A percentile compares a stretch with the other conserved stretches of the same genome.
These are phyloP conservation scores for Otus sunia DNA, from an alignment of 2,113 vertebrate genomes.

Conservation along the genomic window DNA sequence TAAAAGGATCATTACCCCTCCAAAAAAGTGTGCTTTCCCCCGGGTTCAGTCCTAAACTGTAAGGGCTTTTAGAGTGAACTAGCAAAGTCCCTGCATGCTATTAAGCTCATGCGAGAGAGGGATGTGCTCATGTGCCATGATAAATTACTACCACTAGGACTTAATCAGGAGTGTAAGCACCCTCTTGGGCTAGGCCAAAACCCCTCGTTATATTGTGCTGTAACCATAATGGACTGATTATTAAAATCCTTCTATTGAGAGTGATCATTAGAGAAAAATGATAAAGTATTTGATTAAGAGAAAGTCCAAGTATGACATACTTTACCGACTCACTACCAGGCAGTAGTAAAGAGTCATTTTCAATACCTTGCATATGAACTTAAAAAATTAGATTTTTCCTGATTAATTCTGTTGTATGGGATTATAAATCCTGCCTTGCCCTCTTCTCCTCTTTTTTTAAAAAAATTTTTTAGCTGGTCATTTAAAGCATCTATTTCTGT, in stretches of 20 bases:
- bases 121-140: background rate
- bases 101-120: background rate
- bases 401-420: background rate
- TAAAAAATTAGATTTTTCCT: background rate
- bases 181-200: background rate
- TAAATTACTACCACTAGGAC: background rate
- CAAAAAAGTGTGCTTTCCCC: background rate
- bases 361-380: background rate
- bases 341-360: background rate
- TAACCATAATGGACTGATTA: background rate
- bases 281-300: background rate
- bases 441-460: background rate
- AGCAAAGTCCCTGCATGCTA: background rate
- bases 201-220: background rate
- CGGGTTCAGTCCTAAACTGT: background rate
- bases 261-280: background rate
- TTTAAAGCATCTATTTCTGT: conserved; percentile 43
- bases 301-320: background rate
- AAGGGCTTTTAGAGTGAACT: background rate
- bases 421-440: conserved; percentile 9
- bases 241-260: background rate
- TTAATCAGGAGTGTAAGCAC: background rate
- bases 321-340: background rate
- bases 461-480: background rate
- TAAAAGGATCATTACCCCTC: background rate